Conservation (phyloP, 2,113 vertebrate species). For the Alouatta palliata region DNA sequence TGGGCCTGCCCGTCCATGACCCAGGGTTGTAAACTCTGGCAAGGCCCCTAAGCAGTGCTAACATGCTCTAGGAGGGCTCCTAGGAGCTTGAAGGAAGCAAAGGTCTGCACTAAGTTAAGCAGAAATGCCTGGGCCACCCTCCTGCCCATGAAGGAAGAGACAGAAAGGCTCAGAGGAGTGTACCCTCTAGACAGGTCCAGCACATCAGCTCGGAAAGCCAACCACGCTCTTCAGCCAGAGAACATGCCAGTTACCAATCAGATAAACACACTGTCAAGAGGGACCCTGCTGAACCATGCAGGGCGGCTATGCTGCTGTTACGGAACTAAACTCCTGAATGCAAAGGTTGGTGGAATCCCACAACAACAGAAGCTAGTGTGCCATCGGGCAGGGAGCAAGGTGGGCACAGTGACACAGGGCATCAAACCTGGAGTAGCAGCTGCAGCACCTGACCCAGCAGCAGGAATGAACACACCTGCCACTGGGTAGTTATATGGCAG, state of each 20-base stretch:
- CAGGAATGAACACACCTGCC: no score
- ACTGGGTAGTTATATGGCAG: no score
- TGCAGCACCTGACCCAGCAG: background rate
- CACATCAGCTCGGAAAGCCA: background rate
- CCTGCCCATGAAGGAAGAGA: background rate
- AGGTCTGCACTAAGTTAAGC: background rate
- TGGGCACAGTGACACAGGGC: background rate
- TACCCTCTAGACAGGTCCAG: background rate
- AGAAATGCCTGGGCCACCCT: background rate
- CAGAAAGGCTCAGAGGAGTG: background rate
- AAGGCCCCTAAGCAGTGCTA: background rate
- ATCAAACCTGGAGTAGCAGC: background rate
- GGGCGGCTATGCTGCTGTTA: background rate
- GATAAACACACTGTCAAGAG: background rate
- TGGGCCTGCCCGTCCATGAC: fast-evolving
- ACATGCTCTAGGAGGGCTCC: fast-evolving
- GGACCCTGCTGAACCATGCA: background rate
- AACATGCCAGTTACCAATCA: background rate
- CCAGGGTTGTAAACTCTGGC: background rate
- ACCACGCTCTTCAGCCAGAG: background rate
- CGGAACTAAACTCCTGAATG: background rate
- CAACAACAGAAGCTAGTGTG: background rate
- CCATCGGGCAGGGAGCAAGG: background rate
- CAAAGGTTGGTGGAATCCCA: background rate
- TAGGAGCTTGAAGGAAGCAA: background rate